Base-by-base conservation (phyloP, 2,888 invertebrate species). In the Diarsia dahlii region DNA sequence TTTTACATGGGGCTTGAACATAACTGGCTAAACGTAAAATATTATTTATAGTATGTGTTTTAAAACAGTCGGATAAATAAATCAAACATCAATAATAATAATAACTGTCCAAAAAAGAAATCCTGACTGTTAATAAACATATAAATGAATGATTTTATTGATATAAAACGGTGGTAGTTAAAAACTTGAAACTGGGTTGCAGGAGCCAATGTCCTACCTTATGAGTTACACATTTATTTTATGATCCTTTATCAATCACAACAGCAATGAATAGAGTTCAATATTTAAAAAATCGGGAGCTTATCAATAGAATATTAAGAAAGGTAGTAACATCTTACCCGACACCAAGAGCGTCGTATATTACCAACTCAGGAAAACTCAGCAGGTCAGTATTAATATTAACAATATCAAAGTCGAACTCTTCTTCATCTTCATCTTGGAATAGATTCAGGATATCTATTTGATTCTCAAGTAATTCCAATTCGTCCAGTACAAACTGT, bases 371-470 rank as follows among this genome's bases (percentile, higher is more conserved):
- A 0, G 95, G 95, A 71, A 95, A 90, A 74, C 91, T 89, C 80
- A 96, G 73, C 54, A 93, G 86, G 23, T 92, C 88, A 0, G 91
- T 91, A 60, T 94, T 93, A 60, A 96, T 96, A 76, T 96, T 96
- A 13, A 96, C 85, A 46, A 96, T 96, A 48, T 96, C 96, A 68
- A 92, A 96, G 46, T 97, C 96, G 68, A 97, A 93, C 18, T 60
- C 58, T 54, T 98, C 95, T 0, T 96, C 91, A 0, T 97, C 96
- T 0, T 97, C 96, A 46, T 97, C 97, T 66, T 93, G 91, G 20
- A 95, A 84, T 3, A 95, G 84, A 12, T 92, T 84, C 10, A 95
- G 76, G 10, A 94, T 88, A 9, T 93, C 90, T 34, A 90, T 76
- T 71, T 91, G 89, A 1, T 87, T 34, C n/a, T 66, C 28, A 8